Percentiles rank a stretch among this genome's conserved stretches.
phyloP scores from a whole-genome alignment of 2,888 invertebrate species.

The Latheticus oryzae region DNA sequence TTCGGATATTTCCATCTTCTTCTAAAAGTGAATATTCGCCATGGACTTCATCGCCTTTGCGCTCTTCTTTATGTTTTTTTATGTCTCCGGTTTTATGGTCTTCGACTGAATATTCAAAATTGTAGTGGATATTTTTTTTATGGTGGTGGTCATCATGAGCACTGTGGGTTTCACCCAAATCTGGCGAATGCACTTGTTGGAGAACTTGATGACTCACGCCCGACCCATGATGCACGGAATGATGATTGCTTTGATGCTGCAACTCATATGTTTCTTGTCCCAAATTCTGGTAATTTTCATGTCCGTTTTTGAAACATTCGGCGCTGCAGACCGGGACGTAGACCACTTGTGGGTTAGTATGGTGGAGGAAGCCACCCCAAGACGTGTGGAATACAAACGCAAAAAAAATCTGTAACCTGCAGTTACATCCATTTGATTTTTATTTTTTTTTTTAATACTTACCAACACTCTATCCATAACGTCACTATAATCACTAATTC shows the following conservation, averaged over 20 bases:
- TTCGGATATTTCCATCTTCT: slow-evolving; percentile 80
- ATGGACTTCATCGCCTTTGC: slow-evolving; percentile 79
- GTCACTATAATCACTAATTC: slow-evolving; percentile 13
- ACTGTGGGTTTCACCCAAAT: not conserved
- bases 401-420: too few species aligned
- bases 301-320: slow-evolving; percentile 13
- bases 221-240: slow-evolving; percentile 10
- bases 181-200: slow-evolving; percentile 28
- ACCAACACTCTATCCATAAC: slow-evolving; percentile 31
- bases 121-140: slow-evolving; percentile 65
- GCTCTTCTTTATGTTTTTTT: slow-evolving; percentile 78
- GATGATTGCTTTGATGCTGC: slow-evolving; percentile 30
- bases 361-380: too few species aligned
- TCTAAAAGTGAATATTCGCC: slow-evolving; percentile 72
- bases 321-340: slow-evolving; percentile 31
- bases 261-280: not conserved
- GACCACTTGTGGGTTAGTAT: slow-evolving; percentile 15
- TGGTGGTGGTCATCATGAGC: slow-evolving; percentile 27
- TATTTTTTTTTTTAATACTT: too few species aligned
- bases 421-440: too few species aligned
- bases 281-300: slow-evolving; percentile 3
- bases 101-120: slow-evolving; percentile 79
- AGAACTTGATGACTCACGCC: slow-evolving; percentile 27
- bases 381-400: too few species aligned
- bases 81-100: slow-evolving; percentile 81